A percentile compares a stretch with the other conserved stretches of the same genome.
phyloP scores from a whole-genome alignment of 2,113 vertebrate species.

The Cyrtonyx montezumae region DNA sequence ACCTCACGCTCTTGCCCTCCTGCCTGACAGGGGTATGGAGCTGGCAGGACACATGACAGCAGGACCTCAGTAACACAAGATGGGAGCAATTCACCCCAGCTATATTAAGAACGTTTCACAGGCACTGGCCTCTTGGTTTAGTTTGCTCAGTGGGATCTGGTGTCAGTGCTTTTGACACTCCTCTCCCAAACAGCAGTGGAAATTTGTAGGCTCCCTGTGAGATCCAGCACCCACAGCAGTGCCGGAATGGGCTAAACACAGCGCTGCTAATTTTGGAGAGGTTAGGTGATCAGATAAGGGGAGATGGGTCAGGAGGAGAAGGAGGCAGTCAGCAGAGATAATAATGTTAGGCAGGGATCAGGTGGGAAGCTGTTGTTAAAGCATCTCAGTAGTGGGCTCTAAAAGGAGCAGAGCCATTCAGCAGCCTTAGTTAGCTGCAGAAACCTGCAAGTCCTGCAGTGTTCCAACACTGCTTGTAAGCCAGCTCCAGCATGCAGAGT shows the following conservation, averaged over 20 bases:
- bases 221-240: slow-evolving; percentile 28
- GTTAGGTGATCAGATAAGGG: slow-evolving; percentile 20
- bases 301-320: neutral
- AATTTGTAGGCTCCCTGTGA: slow-evolving; percentile 25
- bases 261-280: slow-evolving; percentile 51
- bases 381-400: neutral
- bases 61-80: slow-evolving; percentile 57
- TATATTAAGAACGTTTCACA: slow-evolving; percentile 71
- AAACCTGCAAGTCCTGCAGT: neutral
- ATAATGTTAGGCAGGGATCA: neutral
- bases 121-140: slow-evolving; percentile 37
- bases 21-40: neutral
- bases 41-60: slow-evolving; percentile 39
- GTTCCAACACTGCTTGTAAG: neutral
- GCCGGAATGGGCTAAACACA: slow-evolving; percentile 58
- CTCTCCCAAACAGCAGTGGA: slow-evolving; percentile 47
- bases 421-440: neutral
- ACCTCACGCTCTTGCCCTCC: slow-evolving; percentile 37
- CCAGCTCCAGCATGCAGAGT: neutral
- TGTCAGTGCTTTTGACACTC: slow-evolving; percentile 65
- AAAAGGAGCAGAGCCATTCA: neutral
- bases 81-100: slow-evolving; percentile 27
- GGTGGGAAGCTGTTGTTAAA: neutral
- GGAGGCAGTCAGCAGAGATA: neutral
- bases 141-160: slow-evolving; percentile 41